Base-by-base conservation (phyloP, 2,797 vertebrate species). In the Orestias chungarensis region DNA sequence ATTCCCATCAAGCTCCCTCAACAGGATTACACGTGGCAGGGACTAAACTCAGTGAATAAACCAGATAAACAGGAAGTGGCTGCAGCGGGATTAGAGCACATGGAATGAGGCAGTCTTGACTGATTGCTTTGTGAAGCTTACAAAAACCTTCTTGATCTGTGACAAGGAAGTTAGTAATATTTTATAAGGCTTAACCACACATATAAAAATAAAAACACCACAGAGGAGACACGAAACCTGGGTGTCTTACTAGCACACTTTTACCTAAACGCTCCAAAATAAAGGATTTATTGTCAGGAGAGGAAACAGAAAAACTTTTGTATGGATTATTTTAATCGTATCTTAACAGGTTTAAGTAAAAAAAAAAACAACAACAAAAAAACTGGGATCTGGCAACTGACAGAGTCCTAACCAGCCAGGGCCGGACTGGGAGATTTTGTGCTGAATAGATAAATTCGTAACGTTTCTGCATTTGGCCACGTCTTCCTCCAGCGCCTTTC, bases 41-140 rank as follows among this genome's bases (percentile, higher is more conserved):
- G 11, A 66, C 72, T 68, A 69, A 75, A 76, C 66, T 1, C 14
- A 73, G 42, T 40, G 69, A 81, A 74, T 57, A 68, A 62, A 77
- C 3, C n/a, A 44, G 72, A n/a, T 66, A 66, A 6, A 69, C 40
- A 76, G 73, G 76, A 73, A 84, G 84, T 74, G 79, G 78, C 57
- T 68, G 5, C 64, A 17, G 71, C 66, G 49, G 79, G 79, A 90
- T 88, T 86, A 82, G 47, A 64, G 50, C 66, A 57, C 59, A 64
- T 12, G 12, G 12, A 43, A 65, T 2, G 29, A 47, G 25, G 40
- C 44, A 66, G 67, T 82, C 80, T 82, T 69, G 57, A 23, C 74
- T 50, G 62, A 74, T 82, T 49, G 18, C 42, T 55, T 68, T 12
- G 29, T 38, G 27, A 67, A 68, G 71, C 64, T 80, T 66, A 79